Evolutionary conservation across 2,113 vertebrate species (phyloP).

Genomic region (Cromileptes altivelis): DNA sequence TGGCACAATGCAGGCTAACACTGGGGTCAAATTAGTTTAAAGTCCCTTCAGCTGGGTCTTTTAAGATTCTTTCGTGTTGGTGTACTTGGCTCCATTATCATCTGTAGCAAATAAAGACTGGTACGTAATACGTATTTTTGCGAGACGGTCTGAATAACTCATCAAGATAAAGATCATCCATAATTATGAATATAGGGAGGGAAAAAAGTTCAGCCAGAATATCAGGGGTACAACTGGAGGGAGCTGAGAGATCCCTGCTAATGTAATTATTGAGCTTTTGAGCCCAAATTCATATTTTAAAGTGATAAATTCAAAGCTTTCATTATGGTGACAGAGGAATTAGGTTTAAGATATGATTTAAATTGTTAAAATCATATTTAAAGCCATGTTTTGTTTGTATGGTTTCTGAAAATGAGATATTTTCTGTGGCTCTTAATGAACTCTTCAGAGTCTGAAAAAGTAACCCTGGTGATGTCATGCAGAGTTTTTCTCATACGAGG

Average conservation of each 20-base stretch:
- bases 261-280: background rate
- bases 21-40: background rate
- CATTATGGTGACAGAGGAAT: background rate
- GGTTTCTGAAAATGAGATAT: background rate
- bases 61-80: background rate
- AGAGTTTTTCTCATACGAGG: conserved; percentile 1
- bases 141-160: background rate
- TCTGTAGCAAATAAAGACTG: background rate
- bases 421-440: background rate
- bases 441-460: background rate
- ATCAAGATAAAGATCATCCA: background rate
- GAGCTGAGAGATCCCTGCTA: background rate
- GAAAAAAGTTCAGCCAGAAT: background rate
- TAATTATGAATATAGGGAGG: background rate
- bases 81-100: background rate
- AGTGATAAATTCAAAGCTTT: background rate
- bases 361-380: background rate
- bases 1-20: background rate
- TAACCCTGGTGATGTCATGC: background rate
- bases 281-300: background rate
- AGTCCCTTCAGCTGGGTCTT: background rate
- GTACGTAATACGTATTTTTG: background rate
- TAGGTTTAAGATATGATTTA: too few species aligned
- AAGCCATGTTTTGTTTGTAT: background rate
- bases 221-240: background rate